Evolutionary conservation across 1,140 invertebrate genomes (phyloP), one percentile per base, ranked within the genome.

Genomic region (Leptinotarsa lineolata): DNA sequence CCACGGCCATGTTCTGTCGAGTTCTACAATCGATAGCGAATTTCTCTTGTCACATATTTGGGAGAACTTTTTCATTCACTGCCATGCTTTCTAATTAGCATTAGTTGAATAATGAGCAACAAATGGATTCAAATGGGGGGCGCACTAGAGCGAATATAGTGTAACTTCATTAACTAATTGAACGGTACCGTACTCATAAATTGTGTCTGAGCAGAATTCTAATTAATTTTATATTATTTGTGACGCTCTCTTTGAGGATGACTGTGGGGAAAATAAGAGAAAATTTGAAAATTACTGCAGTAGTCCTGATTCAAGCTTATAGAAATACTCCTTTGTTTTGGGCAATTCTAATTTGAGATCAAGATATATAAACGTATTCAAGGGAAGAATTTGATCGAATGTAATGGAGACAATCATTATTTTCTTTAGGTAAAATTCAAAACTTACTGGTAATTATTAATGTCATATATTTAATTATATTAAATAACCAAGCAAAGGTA

Each of bases 91-190:
- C 48, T 54, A 54, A 54, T 54, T 4, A n/a, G 48, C 48, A 54
- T 5, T 54, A 54, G 48, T 54, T 54, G 61, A 63, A 63, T 63
- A 18, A 63, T 63, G 61, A 20, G 13, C 61, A 68, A 68, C 67
- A 58, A 68, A 67, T 30, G 65, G 11, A 68, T 68, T 24, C 64
- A 30, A 39, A 39, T 58, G 20, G 48, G 48, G 48, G 48, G 48
- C n/a, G 48, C 61, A 63, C 20, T 13, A 30, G 3, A 63, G 61
- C 11, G 61, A 21, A 63, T 63, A 48, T 58, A n/a, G 44, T 24
- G 44, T 68, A 68, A 68, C 67, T 68, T 58, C 67, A 68, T 68
- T 68, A 68, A 18, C 67, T 68, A 68, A 68, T 68, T 54, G 67
- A 68, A 68, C 44, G 48, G 18, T 48, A 68, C 44, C n/a, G 46